These are phyloP conservation scores for Danio aesculapii DNA, from an alignment of 2,797 vertebrate species.

Conservation along the genomic window DNA sequence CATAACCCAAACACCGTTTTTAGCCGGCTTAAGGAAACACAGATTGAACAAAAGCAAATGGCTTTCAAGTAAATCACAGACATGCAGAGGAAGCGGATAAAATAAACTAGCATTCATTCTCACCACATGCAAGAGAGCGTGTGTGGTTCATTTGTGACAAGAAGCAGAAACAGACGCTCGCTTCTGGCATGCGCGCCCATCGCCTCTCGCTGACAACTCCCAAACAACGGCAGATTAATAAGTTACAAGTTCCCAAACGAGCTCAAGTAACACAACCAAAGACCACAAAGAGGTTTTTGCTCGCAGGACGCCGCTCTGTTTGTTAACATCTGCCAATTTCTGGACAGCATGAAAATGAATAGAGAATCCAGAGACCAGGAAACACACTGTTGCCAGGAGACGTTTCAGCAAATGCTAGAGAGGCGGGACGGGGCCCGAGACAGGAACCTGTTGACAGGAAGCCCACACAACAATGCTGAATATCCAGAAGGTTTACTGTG, in stretches of 20 bases:
- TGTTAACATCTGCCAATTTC: constrained; percentile 58
- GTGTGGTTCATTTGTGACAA: constrained; percentile 42
- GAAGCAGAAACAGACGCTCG: constrained; percentile 37
- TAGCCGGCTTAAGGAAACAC: constrained; percentile 6
- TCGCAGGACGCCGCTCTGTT: constrained; percentile 29
- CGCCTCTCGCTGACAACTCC: constrained; percentile 1
- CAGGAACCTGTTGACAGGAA: constrained; percentile 48
- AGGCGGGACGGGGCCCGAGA: constrained; percentile 39
- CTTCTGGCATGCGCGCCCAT: constrained; percentile 16
- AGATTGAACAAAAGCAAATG: not conserved
- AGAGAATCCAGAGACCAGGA: constrained; percentile 52
- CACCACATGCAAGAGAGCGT: constrained; percentile 11
- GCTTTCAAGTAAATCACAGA: not conserved
- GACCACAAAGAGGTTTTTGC: constrained; percentile 19
- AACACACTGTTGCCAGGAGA: constrained; percentile 64
- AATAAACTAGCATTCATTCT: constrained; percentile 30
- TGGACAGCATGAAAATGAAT: constrained; percentile 55
- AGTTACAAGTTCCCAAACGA: constrained; percentile 8
- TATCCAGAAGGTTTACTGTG: constrained; percentile 14
- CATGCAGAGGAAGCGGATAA: constrained; percentile 37
- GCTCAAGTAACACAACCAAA: constrained; percentile 17
- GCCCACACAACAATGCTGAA: constrained; percentile 45
- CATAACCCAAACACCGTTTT: not conserved
- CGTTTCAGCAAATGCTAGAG: constrained; percentile 22
- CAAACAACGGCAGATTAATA: constrained; percentile 42